phyloP scores from a whole-genome alignment of 1,140 invertebrate species.

The Tribolium castaneum region DNA sequence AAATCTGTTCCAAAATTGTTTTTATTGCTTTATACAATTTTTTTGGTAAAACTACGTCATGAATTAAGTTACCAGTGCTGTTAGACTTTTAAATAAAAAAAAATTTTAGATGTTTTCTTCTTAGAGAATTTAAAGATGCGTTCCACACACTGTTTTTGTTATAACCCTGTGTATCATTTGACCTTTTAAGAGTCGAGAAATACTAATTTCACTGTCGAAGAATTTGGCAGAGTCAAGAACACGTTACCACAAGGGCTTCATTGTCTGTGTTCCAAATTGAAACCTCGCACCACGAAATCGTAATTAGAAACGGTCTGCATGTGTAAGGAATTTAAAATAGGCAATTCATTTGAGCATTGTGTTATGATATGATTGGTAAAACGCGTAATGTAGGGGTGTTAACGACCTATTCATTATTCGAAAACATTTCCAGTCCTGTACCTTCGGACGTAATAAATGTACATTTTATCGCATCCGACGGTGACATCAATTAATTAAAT shows the following conservation, averaged over 20 bases:
- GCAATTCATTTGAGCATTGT: slow-evolving; percentile 8
- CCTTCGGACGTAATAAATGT: slow-evolving; percentile 1
- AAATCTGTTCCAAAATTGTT: too few species aligned
- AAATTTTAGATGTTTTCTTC: too few species aligned
- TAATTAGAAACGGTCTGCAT: slow-evolving; percentile 14
- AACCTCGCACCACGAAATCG: slow-evolving; percentile 12
- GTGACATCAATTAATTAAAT: slow-evolving; percentile 29
- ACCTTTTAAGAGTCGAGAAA: too few species aligned
- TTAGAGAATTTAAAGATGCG: too few species aligned
- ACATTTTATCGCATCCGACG: slow-evolving; percentile 9
- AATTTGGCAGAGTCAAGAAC: too few species aligned
- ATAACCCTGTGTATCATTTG: too few species aligned
- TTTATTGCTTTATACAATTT: too few species aligned
- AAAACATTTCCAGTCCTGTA: slow-evolving; percentile 17
- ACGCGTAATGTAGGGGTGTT: background rate
- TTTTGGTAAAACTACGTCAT: too few species aligned
- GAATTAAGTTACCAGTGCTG: too few species aligned
- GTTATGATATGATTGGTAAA: slow-evolving; percentile 19
- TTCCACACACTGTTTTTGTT: too few species aligned
- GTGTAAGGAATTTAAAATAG: slow-evolving; percentile 24
- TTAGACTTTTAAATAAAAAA: too few species aligned
- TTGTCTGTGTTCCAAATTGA: slow-evolving; percentile 9
- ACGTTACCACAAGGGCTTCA: background rate
- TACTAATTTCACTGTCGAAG: too few species aligned
- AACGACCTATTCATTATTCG: slow-evolving; percentile 12